A percentile compares a stretch with the other conserved stretches of the same genome.
Evolutionary conservation across 2,797 vertebrate genomes (phyloP).

Genomic region (Enteromius paludinosus): DNA sequence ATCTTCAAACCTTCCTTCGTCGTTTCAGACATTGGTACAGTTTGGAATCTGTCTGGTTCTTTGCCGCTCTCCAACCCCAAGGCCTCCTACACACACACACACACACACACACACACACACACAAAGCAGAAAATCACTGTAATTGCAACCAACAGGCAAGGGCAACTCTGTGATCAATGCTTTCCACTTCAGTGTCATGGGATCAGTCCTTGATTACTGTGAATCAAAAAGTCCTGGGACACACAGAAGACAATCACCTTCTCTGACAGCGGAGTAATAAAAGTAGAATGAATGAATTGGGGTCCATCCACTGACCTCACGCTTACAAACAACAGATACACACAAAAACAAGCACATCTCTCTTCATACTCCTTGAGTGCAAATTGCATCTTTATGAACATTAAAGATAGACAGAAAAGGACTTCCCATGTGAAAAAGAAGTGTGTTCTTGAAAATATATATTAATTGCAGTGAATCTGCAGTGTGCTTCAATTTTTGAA

Average conservation of each 20-base stretch:
- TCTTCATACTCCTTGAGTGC: neutral
- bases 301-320: conserved; percentile 50
- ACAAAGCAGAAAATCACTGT: conserved; percentile 38
- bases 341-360: conserved; percentile 26
- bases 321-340: conserved; percentile 19
- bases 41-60: conserved; percentile 96
- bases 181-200: conserved; percentile 50
- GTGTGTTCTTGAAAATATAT: too few species aligned
- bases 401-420: neutral
- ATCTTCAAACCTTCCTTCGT: conserved; percentile 36
- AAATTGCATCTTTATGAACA: conserved; percentile 22
- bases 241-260: conserved; percentile 51
- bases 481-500: neutral
- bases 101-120: conserved; percentile 7
- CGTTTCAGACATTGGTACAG: conserved; percentile 92
- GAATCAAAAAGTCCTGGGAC: conserved; percentile 49
- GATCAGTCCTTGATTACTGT: conserved; percentile 50
- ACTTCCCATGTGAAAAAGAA: neutral
- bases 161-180: conserved; percentile 49
- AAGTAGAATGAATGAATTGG: conserved; percentile 46
- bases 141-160: conserved; percentile 35
- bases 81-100: conserved; percentile 79
- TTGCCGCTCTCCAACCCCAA: conserved; percentile 86
- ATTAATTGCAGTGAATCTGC: neutral
- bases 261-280: conserved; percentile 40